A percentile compares a stretch with the other conserved stretches of the same genome.
Conservation (phyloP, 2,888 invertebrate genomes). For the Xestia c-nigrum region DNA sequence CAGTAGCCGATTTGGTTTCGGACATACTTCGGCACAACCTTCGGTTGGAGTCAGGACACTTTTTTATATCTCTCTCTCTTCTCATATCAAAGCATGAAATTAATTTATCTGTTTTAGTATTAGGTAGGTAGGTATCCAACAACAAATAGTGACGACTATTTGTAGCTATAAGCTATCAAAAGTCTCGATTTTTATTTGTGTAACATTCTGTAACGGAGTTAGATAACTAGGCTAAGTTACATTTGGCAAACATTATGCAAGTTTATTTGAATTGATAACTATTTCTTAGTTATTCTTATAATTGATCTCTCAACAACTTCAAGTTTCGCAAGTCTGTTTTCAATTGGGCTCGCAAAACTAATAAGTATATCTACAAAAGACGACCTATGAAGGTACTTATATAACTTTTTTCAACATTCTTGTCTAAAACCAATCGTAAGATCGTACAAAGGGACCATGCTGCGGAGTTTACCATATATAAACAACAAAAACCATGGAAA, state of each 20-base stretch:
- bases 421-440: neutral
- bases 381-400: neutral
- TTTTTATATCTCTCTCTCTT: neutral
- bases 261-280: slow-evolving; percentile 22
- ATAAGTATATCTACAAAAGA: neutral
- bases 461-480: neutral
- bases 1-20: neutral
- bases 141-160: neutral
- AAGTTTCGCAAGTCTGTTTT: neutral
- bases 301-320: neutral
- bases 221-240: slow-evolving; percentile 26
- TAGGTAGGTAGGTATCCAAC: too few relatives aligned
- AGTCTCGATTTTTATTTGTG: neutral
- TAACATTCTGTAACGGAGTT: slow-evolving; percentile 19
- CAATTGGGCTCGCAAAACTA: neutral
- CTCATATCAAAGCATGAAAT: neutral
- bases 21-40: neutral
- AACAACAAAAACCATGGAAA: neutral
- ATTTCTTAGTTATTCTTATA: neutral
- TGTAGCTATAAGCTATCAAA: neutral
- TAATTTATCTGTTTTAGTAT: neutral
- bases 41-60: neutral
- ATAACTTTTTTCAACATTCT: neutral
- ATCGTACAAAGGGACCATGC: neutral
- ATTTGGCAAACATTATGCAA: slow-evolving; percentile 29